Conservation (phyloP, 2,797 vertebrate species). For the Eleutherodactylus coqui region DNA sequence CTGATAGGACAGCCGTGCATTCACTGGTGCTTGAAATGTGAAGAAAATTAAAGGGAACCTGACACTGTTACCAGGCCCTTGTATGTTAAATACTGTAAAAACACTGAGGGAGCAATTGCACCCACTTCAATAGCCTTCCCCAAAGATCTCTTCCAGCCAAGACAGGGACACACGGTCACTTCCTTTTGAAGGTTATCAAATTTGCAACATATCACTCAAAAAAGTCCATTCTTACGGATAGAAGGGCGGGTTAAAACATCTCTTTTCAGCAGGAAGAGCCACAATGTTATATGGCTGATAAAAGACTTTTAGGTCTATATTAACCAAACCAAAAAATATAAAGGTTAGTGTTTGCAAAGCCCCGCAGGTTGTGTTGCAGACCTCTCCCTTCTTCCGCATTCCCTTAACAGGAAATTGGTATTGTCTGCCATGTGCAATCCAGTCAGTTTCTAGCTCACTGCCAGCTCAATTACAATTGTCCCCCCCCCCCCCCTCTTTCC, state of each 20-base stretch:
- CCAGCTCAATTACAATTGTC: too few species aligned
- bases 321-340: neutral
- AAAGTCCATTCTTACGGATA: too few species aligned
- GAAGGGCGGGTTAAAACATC: too few species aligned
- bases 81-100: neutral
- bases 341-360: neutral
- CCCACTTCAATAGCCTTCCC: neutral
- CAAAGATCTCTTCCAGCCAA: neutral
- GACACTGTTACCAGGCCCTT: neutral
- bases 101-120: neutral
- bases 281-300: too few species aligned
- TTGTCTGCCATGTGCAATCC: neutral
- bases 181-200: too few species aligned
- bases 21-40: slow-evolving; percentile 1
- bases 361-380: neutral
- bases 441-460: too few species aligned
- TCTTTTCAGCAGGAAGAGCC: too few species aligned
- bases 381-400: neutral
- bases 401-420: neutral
- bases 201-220: too few species aligned
- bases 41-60: neutral
- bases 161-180: neutral
- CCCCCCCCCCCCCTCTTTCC: too few species aligned
- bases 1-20: neutral
- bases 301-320: neutral